Base-by-base conservation (phyloP, 2,888 invertebrate genomes). In the Sturmia bella region DNA sequence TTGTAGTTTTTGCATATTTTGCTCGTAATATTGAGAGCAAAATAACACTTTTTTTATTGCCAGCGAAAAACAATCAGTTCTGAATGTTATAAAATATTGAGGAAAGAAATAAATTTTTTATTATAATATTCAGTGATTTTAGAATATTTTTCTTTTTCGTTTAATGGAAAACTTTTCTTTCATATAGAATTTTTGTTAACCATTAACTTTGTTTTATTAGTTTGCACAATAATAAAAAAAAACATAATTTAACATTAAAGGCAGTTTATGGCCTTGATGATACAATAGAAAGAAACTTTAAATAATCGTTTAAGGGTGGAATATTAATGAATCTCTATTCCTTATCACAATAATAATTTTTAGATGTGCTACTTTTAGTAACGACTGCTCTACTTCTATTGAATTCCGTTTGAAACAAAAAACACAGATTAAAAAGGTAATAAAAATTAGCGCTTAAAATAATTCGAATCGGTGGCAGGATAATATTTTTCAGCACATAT, bases 1-100 rank as follows among this genome's bases (percentile, higher is more conserved):
- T 37, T 24, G 41, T 63, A 63, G 52, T 63, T 45, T 56, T 19
- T 37, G 15, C 13, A 37, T 32, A 45, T 57, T 54, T 69, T 61
- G 19, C 13, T 0, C 9, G 21, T 12, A 63, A 43, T 24, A 45
- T 37, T 54, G 45, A 3, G n/a, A 12, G 45, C 13, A 15, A 24
- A 41, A 66, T 17, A 41, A 50, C 24, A 11, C 37, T 64, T 24
- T 24, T 17, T 13, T 48, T 27, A 48, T 63, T 54, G 48, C 13
- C 17, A 59, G 63, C 45, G 19, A 39, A 56, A 54, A 56, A 63
- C 48, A 57, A 77, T 70, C 69, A 63, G 39, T 70, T 56, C 41
- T 2, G 13, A 32, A 76, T 45, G n/a, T 68, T 17, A 19, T 24
- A 56, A 69, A 77, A 63, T 69, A 77, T 77, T 63, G 56, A 48